These are phyloP conservation scores for Huso huso DNA, from an alignment of 2,797 vertebrate genomes.

Conservation along the genomic window DNA sequence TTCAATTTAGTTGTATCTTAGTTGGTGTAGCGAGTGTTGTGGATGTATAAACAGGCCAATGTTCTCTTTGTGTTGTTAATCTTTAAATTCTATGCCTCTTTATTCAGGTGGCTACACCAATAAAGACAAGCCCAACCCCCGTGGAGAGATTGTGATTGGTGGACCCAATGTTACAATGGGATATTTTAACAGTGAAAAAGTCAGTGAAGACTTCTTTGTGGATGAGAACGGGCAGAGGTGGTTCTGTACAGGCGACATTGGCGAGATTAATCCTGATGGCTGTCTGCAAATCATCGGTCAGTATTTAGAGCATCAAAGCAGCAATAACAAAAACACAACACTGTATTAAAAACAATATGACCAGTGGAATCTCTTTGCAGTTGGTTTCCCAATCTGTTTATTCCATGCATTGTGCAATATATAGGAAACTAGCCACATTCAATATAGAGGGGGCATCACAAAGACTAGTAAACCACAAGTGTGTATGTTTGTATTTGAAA, in stretches of 20 bases:
- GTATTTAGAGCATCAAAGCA: slow-evolving; percentile 7
- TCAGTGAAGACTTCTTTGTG: slow-evolving; percentile 63
- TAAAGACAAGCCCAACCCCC: slow-evolving; percentile 70
- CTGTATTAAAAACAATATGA: too few species aligned
- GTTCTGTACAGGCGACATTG: slow-evolving; percentile 80
- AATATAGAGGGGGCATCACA: too few species aligned
- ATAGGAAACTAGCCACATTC: too few species aligned
- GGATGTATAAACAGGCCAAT: neutral
- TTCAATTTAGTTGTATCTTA: neutral
- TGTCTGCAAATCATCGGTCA: slow-evolving; percentile 76
- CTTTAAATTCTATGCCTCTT: neutral
- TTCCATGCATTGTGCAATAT: too few species aligned
- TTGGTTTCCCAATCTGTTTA: too few species aligned
- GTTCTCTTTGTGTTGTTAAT: neutral
- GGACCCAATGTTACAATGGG: slow-evolving; percentile 76
- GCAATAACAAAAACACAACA: too few species aligned
- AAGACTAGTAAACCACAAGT: too few species aligned
- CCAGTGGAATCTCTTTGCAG: too few species aligned
- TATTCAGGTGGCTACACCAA: slow-evolving; percentile 70
- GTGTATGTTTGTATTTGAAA: too few species aligned
- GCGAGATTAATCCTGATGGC: slow-evolving; percentile 74
- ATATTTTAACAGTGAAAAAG: slow-evolving; percentile 68
- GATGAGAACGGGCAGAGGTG: slow-evolving; percentile 71
- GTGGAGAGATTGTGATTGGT: slow-evolving; percentile 75
- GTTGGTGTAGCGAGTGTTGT: neutral